Evolutionary conservation across 2,113 vertebrate species (phyloP), one percentile per base, ranked within the genome.

Genomic region (Limnothrissa miodon): DNA sequence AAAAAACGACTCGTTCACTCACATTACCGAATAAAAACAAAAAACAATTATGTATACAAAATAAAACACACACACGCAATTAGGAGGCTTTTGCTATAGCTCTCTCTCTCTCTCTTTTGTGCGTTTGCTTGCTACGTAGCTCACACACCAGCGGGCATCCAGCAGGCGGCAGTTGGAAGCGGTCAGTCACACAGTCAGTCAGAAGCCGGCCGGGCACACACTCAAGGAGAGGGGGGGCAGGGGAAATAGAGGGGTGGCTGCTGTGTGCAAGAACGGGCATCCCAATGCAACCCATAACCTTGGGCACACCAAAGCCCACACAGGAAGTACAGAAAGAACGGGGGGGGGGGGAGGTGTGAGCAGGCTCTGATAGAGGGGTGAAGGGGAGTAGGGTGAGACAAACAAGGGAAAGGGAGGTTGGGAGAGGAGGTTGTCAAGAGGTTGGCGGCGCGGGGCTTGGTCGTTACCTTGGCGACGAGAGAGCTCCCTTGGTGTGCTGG

Each of bases 401-500:
- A 82, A 90, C 84, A 92, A 90, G 91, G 88, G 90, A 89, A 91
- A 51, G 70, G 88, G n/a, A 45, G 45, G 42, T 80, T 36, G 56
- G 82, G 78, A 36, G 79, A 44, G 33, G 45, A 80, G 53, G 56
- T 45, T 85, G 81, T 15, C n/a, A 78, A 29, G 78, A n/a, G 80
- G 45, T 36, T 36, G 78, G 86, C 74, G 89, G 82, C 81, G 45
- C 78, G 83, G 85, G 86, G 86, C 89, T 88, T 90, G 91, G 93
- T 91, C 90, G 92, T 87, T 84, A 92, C 91, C 93, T 92, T 91
- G 93, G 88, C 87, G 89, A 83, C 86, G 81, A 87, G 90, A 74
- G 88, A 88, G 86, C 42, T 88, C 84, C 87, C 87, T 90, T 85
- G 85, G 89, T 29, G 29, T 11, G 33, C 66, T 29, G 66, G 62